These are phyloP conservation scores for Coremacera marginata DNA, from an alignment of 2,888 invertebrate species.

Conservation along the genomic window DNA sequence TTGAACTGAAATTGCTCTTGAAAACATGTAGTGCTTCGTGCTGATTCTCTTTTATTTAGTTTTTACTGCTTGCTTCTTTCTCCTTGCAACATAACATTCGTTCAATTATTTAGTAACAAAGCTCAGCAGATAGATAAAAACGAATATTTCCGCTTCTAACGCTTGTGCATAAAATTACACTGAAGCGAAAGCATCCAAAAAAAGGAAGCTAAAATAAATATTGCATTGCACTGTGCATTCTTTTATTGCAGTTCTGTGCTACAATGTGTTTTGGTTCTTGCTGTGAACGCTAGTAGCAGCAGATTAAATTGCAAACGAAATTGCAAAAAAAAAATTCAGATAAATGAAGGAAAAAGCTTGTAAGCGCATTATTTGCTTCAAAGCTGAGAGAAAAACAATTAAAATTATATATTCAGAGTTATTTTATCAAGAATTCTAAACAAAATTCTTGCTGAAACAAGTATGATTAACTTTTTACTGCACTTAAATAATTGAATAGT, in stretches of 20 bases:
- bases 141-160: background rate
- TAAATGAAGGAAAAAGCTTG: background rate
- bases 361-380: too few species aligned
- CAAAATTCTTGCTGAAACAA: too few species aligned
- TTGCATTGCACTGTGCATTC: slow-evolving; percentile 9
- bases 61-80: background rate
- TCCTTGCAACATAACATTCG: background rate
- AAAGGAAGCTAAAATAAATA: background rate
- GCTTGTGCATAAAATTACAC: slow-evolving; percentile 14
- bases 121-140: background rate
- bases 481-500: too few species aligned
- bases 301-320: background rate
- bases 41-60: background rate
- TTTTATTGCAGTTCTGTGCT: background rate
- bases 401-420: too few species aligned
- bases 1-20: background rate
- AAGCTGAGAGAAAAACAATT: too few species aligned
- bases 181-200: background rate
- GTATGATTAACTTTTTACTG: too few species aligned
- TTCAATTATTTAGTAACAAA: background rate
- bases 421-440: too few species aligned
- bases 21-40: background rate
- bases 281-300: background rate
- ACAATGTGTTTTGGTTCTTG: background rate
- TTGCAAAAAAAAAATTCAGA: background rate